Conservation (phyloP, 2,888 invertebrate genomes). For the Cephus spinipes region DNA sequence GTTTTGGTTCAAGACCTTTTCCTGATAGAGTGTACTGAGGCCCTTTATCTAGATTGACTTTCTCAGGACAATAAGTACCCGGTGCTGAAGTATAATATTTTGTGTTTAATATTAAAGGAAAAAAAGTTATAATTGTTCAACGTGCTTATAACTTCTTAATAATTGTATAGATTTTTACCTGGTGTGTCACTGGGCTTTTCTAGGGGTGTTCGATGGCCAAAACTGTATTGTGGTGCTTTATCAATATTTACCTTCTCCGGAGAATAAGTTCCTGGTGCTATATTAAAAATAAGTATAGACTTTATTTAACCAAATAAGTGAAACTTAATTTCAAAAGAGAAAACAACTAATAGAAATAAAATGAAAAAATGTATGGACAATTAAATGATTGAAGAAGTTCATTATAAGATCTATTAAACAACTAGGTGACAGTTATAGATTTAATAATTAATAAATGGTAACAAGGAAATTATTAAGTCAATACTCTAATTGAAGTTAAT, state of each 20-base stretch:
- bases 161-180: slow-evolving; percentile 63
- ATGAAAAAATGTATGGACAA: neutral
- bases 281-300: slow-evolving; percentile 6
- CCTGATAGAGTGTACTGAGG: slow-evolving; percentile 51
- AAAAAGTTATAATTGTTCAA: neutral
- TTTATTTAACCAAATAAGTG: neutral
- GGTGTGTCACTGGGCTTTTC: slow-evolving; percentile 74
- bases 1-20: slow-evolving; percentile 38
- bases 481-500: no score
- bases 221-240: slow-evolving; percentile 75
- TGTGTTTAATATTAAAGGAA: neutral
- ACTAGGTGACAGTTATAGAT: no score
- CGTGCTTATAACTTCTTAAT: slow-evolving; percentile 1
- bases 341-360: neutral
- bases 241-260: slow-evolving; percentile 73
- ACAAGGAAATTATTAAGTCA: no score
- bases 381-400: no score
- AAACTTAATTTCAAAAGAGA: neutral
- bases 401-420: no score
- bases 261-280: slow-evolving; percentile 49
- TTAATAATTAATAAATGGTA: no score
- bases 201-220: slow-evolving; percentile 75
- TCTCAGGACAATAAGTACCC: slow-evolving; percentile 54
- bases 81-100: slow-evolving; percentile 42
- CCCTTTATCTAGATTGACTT: slow-evolving; percentile 47